phyloP scores from a whole-genome alignment of 2,797 vertebrate species.

The Notoglanidium macrostoma region DNA sequence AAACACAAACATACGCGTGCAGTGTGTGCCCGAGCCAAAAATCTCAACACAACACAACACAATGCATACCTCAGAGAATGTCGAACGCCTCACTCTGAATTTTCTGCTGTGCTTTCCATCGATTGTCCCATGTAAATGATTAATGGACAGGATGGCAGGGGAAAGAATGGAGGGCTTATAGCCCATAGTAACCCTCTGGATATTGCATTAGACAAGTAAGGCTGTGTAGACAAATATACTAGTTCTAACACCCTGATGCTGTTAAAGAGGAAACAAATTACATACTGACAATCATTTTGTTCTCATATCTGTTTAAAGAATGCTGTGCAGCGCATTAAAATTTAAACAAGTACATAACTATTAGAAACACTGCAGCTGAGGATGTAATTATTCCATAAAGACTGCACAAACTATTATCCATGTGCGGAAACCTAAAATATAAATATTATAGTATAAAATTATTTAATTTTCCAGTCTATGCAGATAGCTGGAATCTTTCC shows the following conservation, averaged over 20 bases:
- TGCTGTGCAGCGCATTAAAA: neutral
- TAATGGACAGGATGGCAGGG: conserved; percentile 21
- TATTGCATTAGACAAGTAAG: neutral
- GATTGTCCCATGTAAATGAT: conserved; percentile 23
- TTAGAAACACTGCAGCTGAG: neutral
- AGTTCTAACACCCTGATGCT: neutral
- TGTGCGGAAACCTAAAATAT: conserved; percentile 30
- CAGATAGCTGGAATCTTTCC: conserved; percentile 9
- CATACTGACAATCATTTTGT: neutral
- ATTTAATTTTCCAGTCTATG: conserved; percentile 32
- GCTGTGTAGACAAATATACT: conserved; percentile 4
- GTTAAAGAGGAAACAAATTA: conserved; percentile 2
- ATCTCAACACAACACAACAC: conserved; percentile 17
- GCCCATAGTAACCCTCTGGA: conserved; percentile 23
- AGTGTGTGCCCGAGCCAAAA: conserved; percentile 9
- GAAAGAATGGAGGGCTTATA: conserved; percentile 15
- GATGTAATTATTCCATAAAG: neutral
- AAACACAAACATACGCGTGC: conserved; percentile 36
- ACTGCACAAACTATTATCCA: neutral
- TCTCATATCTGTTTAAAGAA: conserved; percentile 3
- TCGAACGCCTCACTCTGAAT: neutral
- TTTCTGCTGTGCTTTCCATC: neutral
- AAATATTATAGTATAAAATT: conserved; percentile 44
- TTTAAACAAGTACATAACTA: conserved; percentile 1
- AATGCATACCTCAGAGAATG: conserved; percentile 8